Percentiles rank a stretch among this genome's conserved stretches.
Conservation (phyloP, 2,113 vertebrate genomes). For the Nycticorax nycticorax region DNA sequence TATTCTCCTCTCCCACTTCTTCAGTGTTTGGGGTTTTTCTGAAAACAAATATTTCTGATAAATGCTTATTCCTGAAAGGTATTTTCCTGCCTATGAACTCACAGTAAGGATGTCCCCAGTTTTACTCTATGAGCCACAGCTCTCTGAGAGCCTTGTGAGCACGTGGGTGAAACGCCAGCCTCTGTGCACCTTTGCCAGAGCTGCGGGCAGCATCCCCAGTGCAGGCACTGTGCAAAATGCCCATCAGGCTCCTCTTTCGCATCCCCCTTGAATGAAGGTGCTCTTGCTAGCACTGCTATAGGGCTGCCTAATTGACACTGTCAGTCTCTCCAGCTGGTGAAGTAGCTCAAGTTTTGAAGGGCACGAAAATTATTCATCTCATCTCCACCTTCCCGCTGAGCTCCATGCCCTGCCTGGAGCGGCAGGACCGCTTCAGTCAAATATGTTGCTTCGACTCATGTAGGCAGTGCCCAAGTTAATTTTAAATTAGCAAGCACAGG, state of each 20-base stretch:
- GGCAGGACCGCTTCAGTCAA: background rate
- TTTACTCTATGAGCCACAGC: background rate
- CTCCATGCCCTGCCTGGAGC: background rate
- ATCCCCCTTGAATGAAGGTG: background rate
- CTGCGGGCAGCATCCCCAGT: fast-evolving
- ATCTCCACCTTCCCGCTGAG: background rate
- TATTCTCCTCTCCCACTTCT: background rate
- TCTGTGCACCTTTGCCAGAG: background rate
- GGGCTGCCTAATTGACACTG: background rate
- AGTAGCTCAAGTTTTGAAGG: background rate
- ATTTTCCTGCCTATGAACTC: background rate
- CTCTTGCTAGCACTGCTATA: background rate
- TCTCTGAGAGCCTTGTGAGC: background rate
- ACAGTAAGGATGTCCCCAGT: background rate
- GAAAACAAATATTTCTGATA: background rate
- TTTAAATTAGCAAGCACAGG: conserved; percentile 16
- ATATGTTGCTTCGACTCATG: background rate
- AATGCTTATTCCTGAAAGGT: background rate
- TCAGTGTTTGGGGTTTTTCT: background rate
- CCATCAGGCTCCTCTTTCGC: background rate
- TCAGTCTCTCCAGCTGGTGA: background rate
- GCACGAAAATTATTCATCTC: background rate
- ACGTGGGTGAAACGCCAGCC: background rate
- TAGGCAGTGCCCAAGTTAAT: conserved; percentile 42
- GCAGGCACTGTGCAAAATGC: background rate